A percentile compares a stretch with the other conserved stretches of the same genome.
Evolutionary conservation across 2,797 vertebrate genomes (phyloP).

Genomic region (Gallinago stenura): DNA sequence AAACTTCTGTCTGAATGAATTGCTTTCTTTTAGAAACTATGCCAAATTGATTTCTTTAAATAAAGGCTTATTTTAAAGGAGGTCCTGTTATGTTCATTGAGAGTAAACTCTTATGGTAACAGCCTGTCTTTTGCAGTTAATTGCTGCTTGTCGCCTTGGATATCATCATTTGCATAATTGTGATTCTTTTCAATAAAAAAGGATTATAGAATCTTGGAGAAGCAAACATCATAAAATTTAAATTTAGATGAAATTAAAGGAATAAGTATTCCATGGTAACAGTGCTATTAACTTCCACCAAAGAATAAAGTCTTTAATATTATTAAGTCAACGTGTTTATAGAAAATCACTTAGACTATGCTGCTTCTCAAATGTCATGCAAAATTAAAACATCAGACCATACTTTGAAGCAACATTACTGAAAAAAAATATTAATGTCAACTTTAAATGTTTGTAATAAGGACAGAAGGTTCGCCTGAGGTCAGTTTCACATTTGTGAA

Average conservation of each 20-base stretch:
- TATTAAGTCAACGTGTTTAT: constrained; percentile 65
- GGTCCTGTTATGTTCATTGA: constrained; percentile 66
- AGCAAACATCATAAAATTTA: constrained; percentile 81
- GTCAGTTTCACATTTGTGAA: constrained; percentile 24
- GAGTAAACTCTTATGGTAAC: constrained; percentile 74
- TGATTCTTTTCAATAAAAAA: constrained; percentile 80
- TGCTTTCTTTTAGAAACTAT: constrained; percentile 56
- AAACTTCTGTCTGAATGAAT: constrained; percentile 64
- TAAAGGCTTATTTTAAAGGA: constrained; percentile 77
- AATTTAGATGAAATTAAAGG: constrained; percentile 81
- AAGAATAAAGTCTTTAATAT: constrained; percentile 76
- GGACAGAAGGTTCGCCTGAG: constrained; percentile 18
- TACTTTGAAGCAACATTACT: constrained; percentile 60
- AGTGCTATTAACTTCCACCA: constrained; percentile 74
- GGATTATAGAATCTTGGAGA: constrained; percentile 79
- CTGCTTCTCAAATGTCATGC: constrained; percentile 70
- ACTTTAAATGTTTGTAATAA: constrained; percentile 59
- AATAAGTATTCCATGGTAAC: constrained; percentile 76
- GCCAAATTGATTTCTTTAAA: constrained; percentile 69
- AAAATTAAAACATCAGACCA: constrained; percentile 75
- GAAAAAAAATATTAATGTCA: constrained; percentile 68
- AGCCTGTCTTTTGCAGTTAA: constrained; percentile 78
- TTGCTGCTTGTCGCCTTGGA: constrained; percentile 79
- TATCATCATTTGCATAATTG: constrained; percentile 81
- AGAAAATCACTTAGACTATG: constrained; percentile 64